Conservation (phyloP, 2,888 invertebrate genomes). For the Allolobophora icterica region DNA sequence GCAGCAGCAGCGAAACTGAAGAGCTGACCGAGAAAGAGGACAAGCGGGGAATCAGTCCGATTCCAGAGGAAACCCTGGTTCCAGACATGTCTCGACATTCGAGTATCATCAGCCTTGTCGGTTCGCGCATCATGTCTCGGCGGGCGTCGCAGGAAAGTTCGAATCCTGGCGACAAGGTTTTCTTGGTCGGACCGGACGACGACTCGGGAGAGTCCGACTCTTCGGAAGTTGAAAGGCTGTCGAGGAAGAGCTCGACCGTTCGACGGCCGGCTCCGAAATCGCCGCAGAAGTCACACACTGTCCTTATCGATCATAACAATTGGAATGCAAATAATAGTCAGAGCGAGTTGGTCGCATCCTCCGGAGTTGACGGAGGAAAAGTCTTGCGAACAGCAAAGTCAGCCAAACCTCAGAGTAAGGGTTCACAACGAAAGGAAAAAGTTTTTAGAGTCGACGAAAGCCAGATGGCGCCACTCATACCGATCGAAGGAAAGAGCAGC, state of each 20-base stretch:
- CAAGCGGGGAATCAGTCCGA: slow-evolving; percentile 33
- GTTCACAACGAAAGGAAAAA: background rate
- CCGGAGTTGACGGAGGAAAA: background rate
- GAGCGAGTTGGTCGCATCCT: background rate
- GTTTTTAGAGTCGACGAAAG: background rate
- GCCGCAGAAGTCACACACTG: background rate
- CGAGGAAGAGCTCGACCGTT: slow-evolving; percentile 33
- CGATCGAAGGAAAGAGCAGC: background rate
- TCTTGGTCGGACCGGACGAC: slow-evolving; percentile 40
- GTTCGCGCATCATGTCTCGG: background rate
- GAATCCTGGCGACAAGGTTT: slow-evolving; percentile 37
- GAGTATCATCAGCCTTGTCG: slow-evolving; percentile 33
- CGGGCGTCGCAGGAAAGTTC: slow-evolving; percentile 34
- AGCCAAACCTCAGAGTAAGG: background rate
- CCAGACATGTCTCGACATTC: slow-evolving; percentile 26
- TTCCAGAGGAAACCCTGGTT: slow-evolving; percentile 32
- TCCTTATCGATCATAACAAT: background rate
- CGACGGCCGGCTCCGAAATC: slow-evolving; percentile 17
- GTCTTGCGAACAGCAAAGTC: background rate
- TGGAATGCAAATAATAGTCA: background rate
- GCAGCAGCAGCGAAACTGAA: slow-evolving; percentile 29
- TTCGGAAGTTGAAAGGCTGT: slow-evolving; percentile 39
- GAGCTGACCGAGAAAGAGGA: slow-evolving; percentile 26
- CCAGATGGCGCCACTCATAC: background rate
- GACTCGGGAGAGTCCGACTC: slow-evolving; percentile 43